These are phyloP conservation scores for Callipepla californica DNA, from an alignment of 2,113 vertebrate species.

Conservation along the genomic window DNA sequence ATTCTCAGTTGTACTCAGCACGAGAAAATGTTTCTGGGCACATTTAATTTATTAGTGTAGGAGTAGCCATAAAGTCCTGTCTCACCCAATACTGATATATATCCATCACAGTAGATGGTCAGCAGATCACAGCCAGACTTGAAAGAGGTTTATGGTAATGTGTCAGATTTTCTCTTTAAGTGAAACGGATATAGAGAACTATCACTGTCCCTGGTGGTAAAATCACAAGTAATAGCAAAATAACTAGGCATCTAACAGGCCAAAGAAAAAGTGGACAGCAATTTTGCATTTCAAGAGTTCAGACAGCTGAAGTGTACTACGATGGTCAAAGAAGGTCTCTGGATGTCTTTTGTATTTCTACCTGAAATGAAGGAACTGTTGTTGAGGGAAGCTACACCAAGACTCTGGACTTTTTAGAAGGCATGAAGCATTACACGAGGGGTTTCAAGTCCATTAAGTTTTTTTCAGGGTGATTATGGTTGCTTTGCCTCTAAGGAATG, in stretches of 20 bases:
- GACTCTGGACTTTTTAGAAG: background rate
- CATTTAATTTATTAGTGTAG: constrained; percentile 10
- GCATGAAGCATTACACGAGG: background rate
- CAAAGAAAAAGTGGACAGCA: background rate
- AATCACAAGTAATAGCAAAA: constrained; percentile 1
- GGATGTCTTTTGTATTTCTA: constrained; percentile 22
- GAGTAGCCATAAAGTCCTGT: background rate
- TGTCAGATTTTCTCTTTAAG: constrained; percentile 36
- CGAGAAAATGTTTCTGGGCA: background rate
- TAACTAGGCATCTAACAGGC: background rate
- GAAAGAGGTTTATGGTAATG: constrained; percentile 4
- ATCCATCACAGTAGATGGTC: constrained; percentile 6
- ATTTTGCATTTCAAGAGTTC: constrained; percentile 20
- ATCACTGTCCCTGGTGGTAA: background rate
- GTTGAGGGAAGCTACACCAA: background rate
- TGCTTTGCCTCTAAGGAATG: background rate
- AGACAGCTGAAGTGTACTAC: background rate
- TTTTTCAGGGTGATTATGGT: background rate
- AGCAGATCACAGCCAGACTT: background rate
- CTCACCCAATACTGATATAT: background rate
- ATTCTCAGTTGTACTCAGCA: background rate
- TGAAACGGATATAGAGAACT: background rate
- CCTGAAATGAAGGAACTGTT: background rate
- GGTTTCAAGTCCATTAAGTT: background rate
- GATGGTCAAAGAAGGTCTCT: background rate